These are phyloP conservation scores for Auanema sp. DNA, from an alignment of 2,888 invertebrate species.

Conservation along the genomic window DNA sequence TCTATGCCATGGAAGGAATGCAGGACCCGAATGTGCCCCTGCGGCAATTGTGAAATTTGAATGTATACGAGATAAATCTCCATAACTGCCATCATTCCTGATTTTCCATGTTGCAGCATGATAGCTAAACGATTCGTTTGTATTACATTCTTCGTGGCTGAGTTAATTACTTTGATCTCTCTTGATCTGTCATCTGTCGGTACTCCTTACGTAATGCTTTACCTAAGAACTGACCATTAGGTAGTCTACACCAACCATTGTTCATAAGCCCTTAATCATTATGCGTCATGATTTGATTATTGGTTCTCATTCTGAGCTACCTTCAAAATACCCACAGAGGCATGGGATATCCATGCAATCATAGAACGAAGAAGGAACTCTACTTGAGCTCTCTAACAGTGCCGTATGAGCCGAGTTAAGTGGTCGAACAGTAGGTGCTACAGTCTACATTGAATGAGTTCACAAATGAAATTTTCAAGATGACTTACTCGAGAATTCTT, in stretches of 20 bases:
- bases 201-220: slow-evolving; percentile 54
- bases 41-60: slow-evolving; percentile 30
- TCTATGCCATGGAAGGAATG: slow-evolving; percentile 20
- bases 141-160: neutral
- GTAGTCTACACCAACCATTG: slow-evolving; percentile 27
- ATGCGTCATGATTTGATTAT: neutral
- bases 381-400: neutral
- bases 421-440: too few relatives aligned
- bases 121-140: slow-evolving; percentile 13
- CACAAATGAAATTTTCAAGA: too few relatives aligned
- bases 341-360: slow-evolving; percentile 59
- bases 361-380: slow-evolving; percentile 27
- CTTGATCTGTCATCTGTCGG: slow-evolving; percentile 58
- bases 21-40: slow-evolving; percentile 18
- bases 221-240: slow-evolving; percentile 42
- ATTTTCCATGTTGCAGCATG: slow-evolving; percentile 32
- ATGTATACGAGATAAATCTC: slow-evolving; percentile 45
- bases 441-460: too few relatives aligned
- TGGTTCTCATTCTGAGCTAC: neutral
- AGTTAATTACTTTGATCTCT: slow-evolving; percentile 28
- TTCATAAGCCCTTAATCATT: neutral
- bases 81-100: slow-evolving; percentile 38
- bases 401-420: neutral
- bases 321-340: slow-evolving; percentile 49
- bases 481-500: neutral